Conservation (phyloP, 2,888 invertebrate species). For the Ormyrus pomaceus region DNA sequence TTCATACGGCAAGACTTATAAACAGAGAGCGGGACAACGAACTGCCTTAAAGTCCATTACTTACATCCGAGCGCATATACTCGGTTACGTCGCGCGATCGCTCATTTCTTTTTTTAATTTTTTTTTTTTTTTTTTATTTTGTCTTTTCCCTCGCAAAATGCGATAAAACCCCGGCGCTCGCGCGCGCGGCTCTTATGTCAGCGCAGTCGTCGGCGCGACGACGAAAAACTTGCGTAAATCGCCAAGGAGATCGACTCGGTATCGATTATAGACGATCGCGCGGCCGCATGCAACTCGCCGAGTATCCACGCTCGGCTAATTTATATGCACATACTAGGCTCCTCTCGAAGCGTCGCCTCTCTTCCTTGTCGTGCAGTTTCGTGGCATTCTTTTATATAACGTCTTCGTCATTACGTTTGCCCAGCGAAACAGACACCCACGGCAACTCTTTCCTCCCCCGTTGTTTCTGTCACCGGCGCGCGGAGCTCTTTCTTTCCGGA, state of each 20-base stretch:
- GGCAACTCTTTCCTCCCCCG: constrained; percentile 34
- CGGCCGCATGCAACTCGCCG: background rate
- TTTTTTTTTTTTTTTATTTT: background rate
- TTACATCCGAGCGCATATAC: background rate
- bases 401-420: constrained; percentile 65
- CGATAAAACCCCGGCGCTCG: background rate
- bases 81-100: constrained; percentile 31
- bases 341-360: background rate
- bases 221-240: too few relatives aligned
- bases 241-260: too few relatives aligned
- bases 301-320: background rate
- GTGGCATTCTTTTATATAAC: constrained; percentile 66
- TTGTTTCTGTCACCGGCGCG: constrained; percentile 25
- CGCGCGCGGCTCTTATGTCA: too few relatives aligned
- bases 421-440: constrained; percentile 42
- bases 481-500: constrained; percentile 42
- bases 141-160: too few relatives aligned
- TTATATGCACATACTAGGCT: background rate
- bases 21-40: constrained; percentile 43
- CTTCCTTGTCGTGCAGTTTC: constrained; percentile 43
- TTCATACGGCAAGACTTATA: constrained; percentile 60
- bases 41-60: constrained; percentile 49
- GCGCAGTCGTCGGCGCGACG: too few relatives aligned
- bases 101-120: background rate
- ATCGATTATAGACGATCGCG: background rate